These are phyloP conservation scores for Cyrtorhinus lividipennis DNA, from an alignment of 1,140 invertebrate species.

Conservation along the genomic window DNA sequence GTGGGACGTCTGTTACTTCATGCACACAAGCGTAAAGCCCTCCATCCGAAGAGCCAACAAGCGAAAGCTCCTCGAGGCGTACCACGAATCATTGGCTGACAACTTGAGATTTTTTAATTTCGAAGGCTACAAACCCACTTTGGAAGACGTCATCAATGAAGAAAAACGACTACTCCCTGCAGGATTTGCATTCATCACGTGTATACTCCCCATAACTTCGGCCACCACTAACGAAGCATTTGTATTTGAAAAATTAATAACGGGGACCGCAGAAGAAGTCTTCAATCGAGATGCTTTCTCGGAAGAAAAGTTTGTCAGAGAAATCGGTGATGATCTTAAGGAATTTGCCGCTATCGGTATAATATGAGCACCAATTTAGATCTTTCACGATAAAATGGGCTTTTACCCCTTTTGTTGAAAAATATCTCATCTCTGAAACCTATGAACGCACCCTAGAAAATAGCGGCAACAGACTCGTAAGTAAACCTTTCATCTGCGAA, in stretches of 20 bases:
- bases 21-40: slow-evolving; percentile 19
- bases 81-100: not conserved
- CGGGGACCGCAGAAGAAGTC: not conserved
- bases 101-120: not conserved
- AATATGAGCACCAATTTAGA: not conserved
- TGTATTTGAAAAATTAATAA: not conserved
- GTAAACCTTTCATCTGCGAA: too few relatives aligned
- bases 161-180: not conserved
- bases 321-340: slow-evolving; percentile 2
- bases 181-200: not conserved
- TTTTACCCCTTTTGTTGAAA: too few relatives aligned
- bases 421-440: too few relatives aligned
- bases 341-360: not conserved
- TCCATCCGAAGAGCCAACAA: slow-evolving; percentile 3
- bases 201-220: not conserved
- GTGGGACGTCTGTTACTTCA: slow-evolving; percentile 24
- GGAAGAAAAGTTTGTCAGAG: not conserved
- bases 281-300: not conserved
- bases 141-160: slow-evolving; percentile 1
- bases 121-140: not conserved
- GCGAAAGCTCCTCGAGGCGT: not conserved
- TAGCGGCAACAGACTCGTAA: too few relatives aligned
- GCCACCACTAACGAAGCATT: not conserved
- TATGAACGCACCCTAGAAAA: too few relatives aligned
- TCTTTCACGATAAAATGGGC: too few relatives aligned